Evolutionary conservation across 2,797 vertebrate species (phyloP).

Genomic region (Echeneis naucrates): DNA sequence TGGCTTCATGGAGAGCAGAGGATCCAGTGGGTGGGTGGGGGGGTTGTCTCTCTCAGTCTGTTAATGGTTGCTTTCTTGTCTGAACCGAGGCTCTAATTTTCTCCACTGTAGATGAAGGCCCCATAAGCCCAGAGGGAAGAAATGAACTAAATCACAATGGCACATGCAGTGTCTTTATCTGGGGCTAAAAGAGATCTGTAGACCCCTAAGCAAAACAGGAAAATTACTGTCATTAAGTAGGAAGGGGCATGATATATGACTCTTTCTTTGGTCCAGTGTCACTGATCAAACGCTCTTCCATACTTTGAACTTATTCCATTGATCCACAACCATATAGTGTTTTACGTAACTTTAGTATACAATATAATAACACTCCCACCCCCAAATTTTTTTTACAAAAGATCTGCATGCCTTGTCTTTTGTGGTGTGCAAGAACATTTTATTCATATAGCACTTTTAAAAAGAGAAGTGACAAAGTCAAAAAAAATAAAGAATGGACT

Average conservation of each 20-base stretch:
- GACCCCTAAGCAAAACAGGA: conserved; percentile 40
- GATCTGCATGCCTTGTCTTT: not conserved
- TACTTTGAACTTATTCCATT: conserved; percentile 51
- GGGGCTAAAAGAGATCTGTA: conserved; percentile 7
- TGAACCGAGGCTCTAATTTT: conserved; percentile 26
- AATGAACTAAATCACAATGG: conserved; percentile 27
- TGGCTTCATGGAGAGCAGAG: conserved; percentile 42
- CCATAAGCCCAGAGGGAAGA: conserved; percentile 32
- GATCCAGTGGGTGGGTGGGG: conserved; percentile 11
- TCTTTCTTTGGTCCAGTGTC: conserved; percentile 45
- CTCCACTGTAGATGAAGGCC: conserved; percentile 43
- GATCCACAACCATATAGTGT: conserved; percentile 3
- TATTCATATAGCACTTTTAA: too few species aligned
- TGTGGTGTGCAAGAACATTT: not conserved
- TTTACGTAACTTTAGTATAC: conserved; percentile 4
- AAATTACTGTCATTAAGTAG: conserved; percentile 39
- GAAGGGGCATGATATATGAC: conserved; percentile 25
- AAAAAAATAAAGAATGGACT: not conserved
- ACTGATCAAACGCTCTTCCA: conserved; percentile 57
- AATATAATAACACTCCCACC: too few species aligned
- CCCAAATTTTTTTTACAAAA: too few species aligned
- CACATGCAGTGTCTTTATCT: conserved; percentile 31
- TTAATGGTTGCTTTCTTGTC: conserved; percentile 32
- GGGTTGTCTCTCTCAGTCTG: conserved; percentile 21
- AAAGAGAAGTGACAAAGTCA: not conserved